Evolutionary conservation across 2,113 vertebrate species (phyloP).

Genomic region (Polypterus bichir): DNA sequence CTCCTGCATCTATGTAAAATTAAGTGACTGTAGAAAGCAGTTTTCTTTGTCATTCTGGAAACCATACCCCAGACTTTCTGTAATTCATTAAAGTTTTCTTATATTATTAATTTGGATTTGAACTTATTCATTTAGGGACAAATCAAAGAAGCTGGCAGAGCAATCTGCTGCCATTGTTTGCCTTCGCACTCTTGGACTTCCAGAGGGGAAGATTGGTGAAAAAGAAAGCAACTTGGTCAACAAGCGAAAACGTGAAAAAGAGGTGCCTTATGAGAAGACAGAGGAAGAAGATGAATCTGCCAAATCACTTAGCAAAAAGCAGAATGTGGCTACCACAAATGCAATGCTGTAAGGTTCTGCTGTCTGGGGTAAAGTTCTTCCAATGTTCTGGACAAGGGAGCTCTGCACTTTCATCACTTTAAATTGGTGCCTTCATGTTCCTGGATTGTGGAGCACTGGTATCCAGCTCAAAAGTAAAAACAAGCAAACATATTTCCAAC

Average conservation of each 20-base stretch:
- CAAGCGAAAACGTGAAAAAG: constrained; percentile 75
- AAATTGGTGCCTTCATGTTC: too few species aligned
- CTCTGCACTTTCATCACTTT: too few species aligned
- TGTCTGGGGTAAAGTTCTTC: too few species aligned
- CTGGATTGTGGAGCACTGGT: too few species aligned
- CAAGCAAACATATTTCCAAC: too few species aligned
- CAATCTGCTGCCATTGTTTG: constrained; percentile 86
- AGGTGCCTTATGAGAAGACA: constrained; percentile 22
- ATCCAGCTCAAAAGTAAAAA: too few species aligned
- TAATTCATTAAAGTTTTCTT: constrained; percentile 2
- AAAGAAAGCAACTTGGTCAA: constrained; percentile 50
- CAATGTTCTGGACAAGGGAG: too few species aligned
- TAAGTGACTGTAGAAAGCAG: too few species aligned
- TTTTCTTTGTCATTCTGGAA: too few species aligned
- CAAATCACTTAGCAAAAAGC: constrained; percentile 33
- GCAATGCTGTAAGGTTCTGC: too few species aligned
- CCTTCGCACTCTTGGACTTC: constrained; percentile 62
- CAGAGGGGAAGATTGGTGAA: constrained; percentile 68
- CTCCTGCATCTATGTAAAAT: too few species aligned
- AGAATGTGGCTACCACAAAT: constrained; percentile 22
- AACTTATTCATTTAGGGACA: constrained; percentile 66
- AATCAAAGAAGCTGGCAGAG: constrained; percentile 90
- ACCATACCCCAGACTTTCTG: too few species aligned
- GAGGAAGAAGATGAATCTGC: constrained; percentile 23
- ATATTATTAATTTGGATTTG: constrained; percentile 14